Evolutionary conservation across 2,113 vertebrate species (phyloP).

Genomic region (Embiotoca jacksoni): DNA sequence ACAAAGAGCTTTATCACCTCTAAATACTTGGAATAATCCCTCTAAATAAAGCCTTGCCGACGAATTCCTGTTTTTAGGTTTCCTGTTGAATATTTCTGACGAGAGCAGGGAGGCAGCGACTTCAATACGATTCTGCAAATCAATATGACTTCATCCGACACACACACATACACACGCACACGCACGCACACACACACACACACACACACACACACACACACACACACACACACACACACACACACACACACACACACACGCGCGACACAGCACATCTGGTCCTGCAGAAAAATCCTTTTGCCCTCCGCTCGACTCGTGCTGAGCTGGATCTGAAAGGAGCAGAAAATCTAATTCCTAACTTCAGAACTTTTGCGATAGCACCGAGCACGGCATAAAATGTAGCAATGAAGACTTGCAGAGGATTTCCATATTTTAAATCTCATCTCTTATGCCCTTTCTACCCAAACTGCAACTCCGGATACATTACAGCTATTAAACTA

Average conservation of each 20-base stretch:
- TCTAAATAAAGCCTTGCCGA: not conserved
- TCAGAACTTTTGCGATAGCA: constrained; percentile 21
- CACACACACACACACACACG: too few relatives aligned
- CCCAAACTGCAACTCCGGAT: constrained; percentile 15
- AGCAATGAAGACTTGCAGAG: constrained; percentile 15
- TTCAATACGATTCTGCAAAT: constrained; percentile 7
- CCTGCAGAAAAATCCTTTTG: constrained; percentile 9
- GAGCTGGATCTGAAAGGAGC: constrained; percentile 4
- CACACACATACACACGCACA: too few relatives aligned
- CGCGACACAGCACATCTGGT: not conserved
- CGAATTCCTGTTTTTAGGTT: not conserved
- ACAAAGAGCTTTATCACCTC: not conserved
- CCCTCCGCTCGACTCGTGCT: not conserved
- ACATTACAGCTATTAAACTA: constrained; percentile 30
- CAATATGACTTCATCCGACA: not conserved
- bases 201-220: too few relatives aligned
- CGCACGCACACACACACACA: too few relatives aligned
- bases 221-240: too few relatives aligned
- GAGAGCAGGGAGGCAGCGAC: not conserved
- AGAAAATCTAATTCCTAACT: constrained; percentile 41
- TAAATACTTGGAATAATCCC: not conserved
- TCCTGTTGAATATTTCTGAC: not conserved
- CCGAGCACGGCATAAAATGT: constrained; percentile 26
- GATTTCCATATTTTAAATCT: constrained; percentile 62
- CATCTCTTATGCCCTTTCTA: constrained; percentile 48